Conservation (phyloP, 2,113 vertebrate species). For the Rattus rattus region DNA sequence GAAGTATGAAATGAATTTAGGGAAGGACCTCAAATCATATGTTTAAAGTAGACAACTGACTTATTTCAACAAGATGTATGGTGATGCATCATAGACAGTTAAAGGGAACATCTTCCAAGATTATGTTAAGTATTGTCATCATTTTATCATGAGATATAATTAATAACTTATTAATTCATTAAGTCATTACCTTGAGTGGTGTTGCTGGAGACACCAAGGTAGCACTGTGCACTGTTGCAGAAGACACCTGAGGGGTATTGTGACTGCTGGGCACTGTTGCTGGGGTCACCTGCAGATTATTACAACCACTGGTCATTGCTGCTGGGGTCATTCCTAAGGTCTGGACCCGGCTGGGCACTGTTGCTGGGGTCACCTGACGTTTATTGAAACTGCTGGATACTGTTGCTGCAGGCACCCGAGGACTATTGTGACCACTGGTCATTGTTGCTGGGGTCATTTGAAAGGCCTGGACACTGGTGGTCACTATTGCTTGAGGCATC, state of each 20-base stretch:
- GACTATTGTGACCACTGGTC: not conserved
- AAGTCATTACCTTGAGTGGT: not conserved
- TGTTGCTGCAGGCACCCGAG: not conserved
- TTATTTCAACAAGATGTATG: not conserved
- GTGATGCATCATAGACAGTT: not conserved
- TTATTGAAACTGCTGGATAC: accelerated
- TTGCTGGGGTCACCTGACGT: not conserved
- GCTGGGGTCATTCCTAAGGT: too few relatives aligned
- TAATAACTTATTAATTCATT: too few relatives aligned
- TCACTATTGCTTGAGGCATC: not conserved
- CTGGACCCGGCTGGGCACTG: not conserved
- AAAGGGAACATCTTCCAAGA: not conserved
- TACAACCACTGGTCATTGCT: not conserved
- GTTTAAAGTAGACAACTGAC: not conserved
- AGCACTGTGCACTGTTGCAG: not conserved
- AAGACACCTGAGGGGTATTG: not conserved
- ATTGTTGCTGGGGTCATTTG: not conserved
- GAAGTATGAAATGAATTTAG: not conserved
- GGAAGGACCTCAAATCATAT: not conserved
- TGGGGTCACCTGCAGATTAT: not conserved
- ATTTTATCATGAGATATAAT: not conserved
- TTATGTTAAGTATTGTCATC: not conserved
- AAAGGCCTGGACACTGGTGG: not conserved
- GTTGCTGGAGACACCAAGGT: not conserved
- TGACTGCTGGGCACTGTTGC: not conserved